phyloP scores from a whole-genome alignment of 2,113 vertebrate species.

The Pangasianodon hypophthalmus region DNA sequence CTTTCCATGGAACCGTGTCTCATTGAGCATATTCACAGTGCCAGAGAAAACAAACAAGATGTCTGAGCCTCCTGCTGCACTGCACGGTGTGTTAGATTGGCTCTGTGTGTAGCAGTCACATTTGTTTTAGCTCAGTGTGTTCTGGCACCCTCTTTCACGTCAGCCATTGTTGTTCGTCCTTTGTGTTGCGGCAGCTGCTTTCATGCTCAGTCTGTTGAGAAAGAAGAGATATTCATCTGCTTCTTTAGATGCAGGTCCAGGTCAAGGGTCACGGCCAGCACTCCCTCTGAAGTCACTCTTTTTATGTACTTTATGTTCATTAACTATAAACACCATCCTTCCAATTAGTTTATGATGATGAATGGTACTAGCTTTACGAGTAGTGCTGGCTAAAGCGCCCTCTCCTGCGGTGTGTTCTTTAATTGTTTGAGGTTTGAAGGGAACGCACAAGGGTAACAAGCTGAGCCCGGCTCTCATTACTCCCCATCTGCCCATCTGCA shows the following conservation, averaged over 20 bases:
- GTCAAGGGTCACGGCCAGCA: conserved; percentile 29
- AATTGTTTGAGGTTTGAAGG: conserved; percentile 32
- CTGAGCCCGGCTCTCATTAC: conserved; percentile 33
- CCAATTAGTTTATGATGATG: conserved; percentile 47
- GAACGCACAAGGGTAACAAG: conserved; percentile 17
- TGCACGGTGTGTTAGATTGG: conserved; percentile 31
- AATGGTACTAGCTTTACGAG: conserved; percentile 43
- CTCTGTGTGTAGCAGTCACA: conserved; percentile 18
- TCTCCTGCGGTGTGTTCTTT: conserved; percentile 10
- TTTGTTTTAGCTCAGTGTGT: conserved; percentile 29
- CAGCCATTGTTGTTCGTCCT: conserved; percentile 13
- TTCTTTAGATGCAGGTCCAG: conserved; percentile 24
- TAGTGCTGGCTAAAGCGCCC: not conserved
- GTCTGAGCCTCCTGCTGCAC: conserved; percentile 24
- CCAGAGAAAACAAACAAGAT: conserved; percentile 24
- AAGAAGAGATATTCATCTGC: conserved; percentile 37
- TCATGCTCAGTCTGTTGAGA: conserved; percentile 42
- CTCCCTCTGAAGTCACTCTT: conserved; percentile 24
- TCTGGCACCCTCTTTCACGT: conserved; percentile 24
- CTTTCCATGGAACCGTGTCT: not conserved
- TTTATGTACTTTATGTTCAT: conserved; percentile 67
- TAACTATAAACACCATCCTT: conserved; percentile 68
- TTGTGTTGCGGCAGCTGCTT: conserved; percentile 46
- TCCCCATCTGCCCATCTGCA: conserved; percentile 71
- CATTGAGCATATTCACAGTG: conserved; percentile 26